A percentile compares a stretch with the other conserved stretches of the same genome.
phyloP scores from a whole-genome alignment of 2,797 vertebrate species.

The Coreius guichenoti region DNA sequence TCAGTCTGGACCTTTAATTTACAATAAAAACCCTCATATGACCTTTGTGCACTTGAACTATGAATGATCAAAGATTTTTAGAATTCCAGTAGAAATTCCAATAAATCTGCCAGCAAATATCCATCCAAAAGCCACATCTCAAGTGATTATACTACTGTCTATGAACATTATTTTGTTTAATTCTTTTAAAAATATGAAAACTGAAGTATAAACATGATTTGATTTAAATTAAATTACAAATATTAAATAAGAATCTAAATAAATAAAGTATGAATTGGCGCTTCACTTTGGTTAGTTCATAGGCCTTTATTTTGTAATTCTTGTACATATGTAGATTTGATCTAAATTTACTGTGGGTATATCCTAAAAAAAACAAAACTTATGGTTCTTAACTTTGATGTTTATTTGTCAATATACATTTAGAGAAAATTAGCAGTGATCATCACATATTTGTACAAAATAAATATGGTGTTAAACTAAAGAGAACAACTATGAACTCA shows the following conservation, averaged over 20 bases:
- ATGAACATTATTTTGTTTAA: background rate
- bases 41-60: slow-evolving; percentile 36
- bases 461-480: background rate
- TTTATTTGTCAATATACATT: background rate
- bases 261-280: too few species aligned
- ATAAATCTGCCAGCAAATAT: slow-evolving; percentile 2
- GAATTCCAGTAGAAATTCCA: slow-evolving; percentile 22
- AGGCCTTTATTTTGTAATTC: background rate
- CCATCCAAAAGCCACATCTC: background rate
- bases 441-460: background rate
- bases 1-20: slow-evolving; percentile 36
- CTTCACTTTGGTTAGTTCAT: background rate
- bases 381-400: background rate
- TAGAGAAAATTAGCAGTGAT: background rate
- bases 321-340: background rate
- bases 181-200: background rate
- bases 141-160: background rate
- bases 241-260: background rate
- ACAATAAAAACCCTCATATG: slow-evolving; percentile 33
- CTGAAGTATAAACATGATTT: background rate
- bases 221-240: background rate
- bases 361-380: background rate
- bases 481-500: background rate
- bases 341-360: background rate
- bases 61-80: slow-evolving; percentile 3